phyloP scores from a whole-genome alignment of 2,888 invertebrate genomes.

The Ormyrus labotus region DNA sequence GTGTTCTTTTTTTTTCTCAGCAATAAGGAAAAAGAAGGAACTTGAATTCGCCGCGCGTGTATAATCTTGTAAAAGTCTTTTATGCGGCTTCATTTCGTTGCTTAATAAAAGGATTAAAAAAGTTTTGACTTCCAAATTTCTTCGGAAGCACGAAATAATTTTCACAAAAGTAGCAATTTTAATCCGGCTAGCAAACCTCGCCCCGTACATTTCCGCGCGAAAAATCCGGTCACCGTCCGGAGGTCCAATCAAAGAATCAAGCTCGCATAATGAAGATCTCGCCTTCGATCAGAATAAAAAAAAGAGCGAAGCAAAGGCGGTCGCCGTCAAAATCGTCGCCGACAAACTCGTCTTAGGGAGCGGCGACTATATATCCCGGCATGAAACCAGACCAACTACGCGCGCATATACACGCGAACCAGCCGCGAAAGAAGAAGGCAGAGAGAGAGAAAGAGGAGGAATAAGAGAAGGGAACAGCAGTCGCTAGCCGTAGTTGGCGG shows the following conservation, averaged over 20 bases:
- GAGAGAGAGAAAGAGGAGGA: slow-evolving; percentile 2
- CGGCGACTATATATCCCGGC: neutral
- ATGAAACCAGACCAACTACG: too few species aligned
- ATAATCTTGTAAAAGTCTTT: neutral
- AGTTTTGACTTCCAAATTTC: too few species aligned
- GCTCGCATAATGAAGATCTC: neutral
- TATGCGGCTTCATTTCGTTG: too few species aligned
- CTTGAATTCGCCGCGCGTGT: too few species aligned
- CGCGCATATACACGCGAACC: too few species aligned
- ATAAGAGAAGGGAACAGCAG: slow-evolving; percentile 27
- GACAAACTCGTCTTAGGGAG: slow-evolving; percentile 16
- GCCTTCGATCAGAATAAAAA: neutral
- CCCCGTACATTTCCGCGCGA: neutral
- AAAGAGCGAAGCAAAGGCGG: neutral
- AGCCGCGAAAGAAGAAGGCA: neutral
- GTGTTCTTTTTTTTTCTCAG: neutral
- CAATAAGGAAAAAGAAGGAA: too few species aligned
- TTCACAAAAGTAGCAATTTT: neutral
- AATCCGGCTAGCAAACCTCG: neutral
- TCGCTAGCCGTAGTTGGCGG: slow-evolving; percentile 8
- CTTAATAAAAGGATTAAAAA: neutral
- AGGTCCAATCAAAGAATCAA: neutral
- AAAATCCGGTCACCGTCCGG: neutral
- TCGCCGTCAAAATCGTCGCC: neutral
- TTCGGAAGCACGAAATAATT: too few species aligned